Conservation (phyloP, 2,888 invertebrate genomes). For the Tridacna crocea region DNA sequence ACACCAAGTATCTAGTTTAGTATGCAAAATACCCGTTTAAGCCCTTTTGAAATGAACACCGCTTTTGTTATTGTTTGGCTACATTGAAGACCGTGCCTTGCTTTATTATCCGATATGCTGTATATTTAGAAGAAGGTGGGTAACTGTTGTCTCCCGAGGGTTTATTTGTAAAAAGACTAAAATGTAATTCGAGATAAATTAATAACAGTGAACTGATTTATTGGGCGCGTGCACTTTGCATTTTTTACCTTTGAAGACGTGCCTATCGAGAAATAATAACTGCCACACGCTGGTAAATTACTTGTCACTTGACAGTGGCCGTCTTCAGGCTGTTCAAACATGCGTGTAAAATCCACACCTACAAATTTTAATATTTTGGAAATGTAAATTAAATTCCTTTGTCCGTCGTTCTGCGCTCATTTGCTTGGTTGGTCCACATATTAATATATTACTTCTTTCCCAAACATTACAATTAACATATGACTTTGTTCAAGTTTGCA, state of each 20-base stretch:
- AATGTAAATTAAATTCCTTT: not conserved
- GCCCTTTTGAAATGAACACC: slow-evolving; percentile 15
- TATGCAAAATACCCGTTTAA: slow-evolving; percentile 42
- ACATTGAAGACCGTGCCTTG: not conserved
- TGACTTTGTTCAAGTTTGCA: too few relatives aligned
- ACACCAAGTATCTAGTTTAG: slow-evolving; percentile 41
- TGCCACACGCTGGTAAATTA: slow-evolving; percentile 14
- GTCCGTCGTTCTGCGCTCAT: not conserved
- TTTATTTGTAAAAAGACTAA: slow-evolving; percentile 16
- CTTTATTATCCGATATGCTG: not conserved
- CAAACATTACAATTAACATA: too few relatives aligned
- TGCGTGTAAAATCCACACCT: slow-evolving; percentile 21
- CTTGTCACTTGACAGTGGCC: slow-evolving; percentile 9
- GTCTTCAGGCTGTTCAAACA: slow-evolving; percentile 22
- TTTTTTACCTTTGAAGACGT: slow-evolving; percentile 32
- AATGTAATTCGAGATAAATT: slow-evolving; percentile 55
- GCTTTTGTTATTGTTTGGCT: not conserved
- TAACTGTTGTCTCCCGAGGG: slow-evolving; percentile 4
- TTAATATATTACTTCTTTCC: not conserved
- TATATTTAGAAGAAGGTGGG: not conserved
- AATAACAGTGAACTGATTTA: slow-evolving; percentile 36
- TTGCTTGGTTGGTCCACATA: not conserved
- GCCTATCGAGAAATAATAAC: slow-evolving; percentile 17
- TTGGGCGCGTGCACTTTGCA: slow-evolving; percentile 47
- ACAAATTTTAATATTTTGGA: slow-evolving; percentile 15